Base-by-base conservation (phyloP, 2,888 invertebrate species). In the Lithophane semibrunnea region DNA sequence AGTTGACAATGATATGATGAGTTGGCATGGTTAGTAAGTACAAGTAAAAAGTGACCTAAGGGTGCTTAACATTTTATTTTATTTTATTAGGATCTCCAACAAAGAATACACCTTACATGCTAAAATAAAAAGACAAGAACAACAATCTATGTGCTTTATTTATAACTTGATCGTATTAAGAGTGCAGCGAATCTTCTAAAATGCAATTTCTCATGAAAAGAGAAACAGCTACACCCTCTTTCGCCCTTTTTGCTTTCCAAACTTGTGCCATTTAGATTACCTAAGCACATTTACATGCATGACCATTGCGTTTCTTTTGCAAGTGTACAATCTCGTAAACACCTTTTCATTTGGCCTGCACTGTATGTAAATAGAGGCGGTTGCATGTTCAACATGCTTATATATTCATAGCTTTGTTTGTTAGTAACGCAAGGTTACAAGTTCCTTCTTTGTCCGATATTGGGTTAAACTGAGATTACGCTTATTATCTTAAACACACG, bases 331-430 rank as follows among this genome's bases (percentile, higher is more conserved):
- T 54, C 60, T 42, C 61, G 37, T 58, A 52, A 56, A 0, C n/a
- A 49, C 73, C 76, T 83, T 84, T 86, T 82, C 74, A 82, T 85
- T 85, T 76, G 80, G 81, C 80, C 68, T 69, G 80, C 80, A 80
- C 79, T 79, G 76, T 88, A 82, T 88, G 82, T 84, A 74, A 84
- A 84, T 88, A 84, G 66, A 82, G 77, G 75, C 78, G 80, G 90
- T 87, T 88, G 88, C 89, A 90, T 91, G 90, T 89, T 90, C 83
- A 88, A 86, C 88, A 90, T 91, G 91, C 90, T 90, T 88, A 89
- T 91, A 81, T 90, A 91, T 89, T 89, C 90, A 90, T 85, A 87
- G 88, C 89, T 90, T 89, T 90, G 91, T 92, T 80, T 90, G 86
- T 86, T 79, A 84, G 84, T 79, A 77, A 82, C 83, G 80, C 93